Base-by-base conservation (phyloP, 2,113 vertebrate genomes). In the Neolamprologus ventralis region DNA sequence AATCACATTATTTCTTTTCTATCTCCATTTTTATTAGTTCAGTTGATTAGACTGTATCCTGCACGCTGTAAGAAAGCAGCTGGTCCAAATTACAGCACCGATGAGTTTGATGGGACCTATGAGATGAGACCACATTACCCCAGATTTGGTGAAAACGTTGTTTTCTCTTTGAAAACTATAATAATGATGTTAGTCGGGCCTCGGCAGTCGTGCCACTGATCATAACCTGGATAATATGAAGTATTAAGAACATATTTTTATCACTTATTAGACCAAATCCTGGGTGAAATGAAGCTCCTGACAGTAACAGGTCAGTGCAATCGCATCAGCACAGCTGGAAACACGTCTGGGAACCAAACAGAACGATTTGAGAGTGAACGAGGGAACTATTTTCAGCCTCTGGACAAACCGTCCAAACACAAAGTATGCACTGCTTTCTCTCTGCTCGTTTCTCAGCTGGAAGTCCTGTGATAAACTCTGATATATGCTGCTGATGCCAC, bases 331-430 rank as follows among this genome's bases (percentile, higher is more conserved):
- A 10, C 83, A 83, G 85, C 83, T 87, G 53, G 80, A 75, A 63
- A 55, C 23, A 42, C 75, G 9, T 86, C 19, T 31, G 49, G 65
- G 82, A 86, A 40, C 8, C 9, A 42, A 47, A 45, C 40, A 12
- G 65, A 80, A 40, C 4, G 10, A 35, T 1, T 54, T 63, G 85
- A 33, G 84, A 86, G 71, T 42, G 55, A 49, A 78, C 16, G 17
- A 40, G 7, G 55, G 16, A 55, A 73, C 80, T 88, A 88, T 92
- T 92, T 85, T 54, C 40, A 81, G 88, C 80, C n/a, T 81, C 58
- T 85, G 84, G 86, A 92, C 86, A 37, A 85, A 80, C 40, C 17
- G 3, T 75, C 79, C 82, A 58, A 88, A 85, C 87, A 88, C 37
- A 65, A 65, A 88, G 80, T 85, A 35, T 90, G 87, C 73, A 33